Percentiles rank a stretch among this genome's conserved stretches.
Evolutionary conservation across 2,113 vertebrate species (phyloP).

Genomic region (Atractosteus spatula): DNA sequence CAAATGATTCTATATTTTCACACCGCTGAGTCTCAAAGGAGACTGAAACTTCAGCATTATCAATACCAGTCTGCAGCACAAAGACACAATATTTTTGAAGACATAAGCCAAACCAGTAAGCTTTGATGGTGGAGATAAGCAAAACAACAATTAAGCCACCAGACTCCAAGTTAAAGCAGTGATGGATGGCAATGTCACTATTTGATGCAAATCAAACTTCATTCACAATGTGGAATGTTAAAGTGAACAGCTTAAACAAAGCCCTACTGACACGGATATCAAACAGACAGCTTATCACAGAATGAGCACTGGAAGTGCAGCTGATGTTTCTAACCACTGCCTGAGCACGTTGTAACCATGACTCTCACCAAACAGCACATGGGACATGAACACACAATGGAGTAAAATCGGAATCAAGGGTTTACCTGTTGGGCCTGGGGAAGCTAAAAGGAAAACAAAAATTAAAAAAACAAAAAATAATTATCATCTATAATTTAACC

Average conservation of each 20-base stretch:
- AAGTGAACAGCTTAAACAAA: background rate
- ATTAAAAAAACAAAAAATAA: constrained; percentile 57
- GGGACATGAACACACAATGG: constrained; percentile 49
- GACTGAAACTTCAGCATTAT: too few species aligned
- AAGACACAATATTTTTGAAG: background rate
- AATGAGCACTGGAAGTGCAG: constrained; percentile 1
- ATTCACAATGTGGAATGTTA: constrained; percentile 37
- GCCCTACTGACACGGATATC: background rate
- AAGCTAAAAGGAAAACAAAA: constrained; percentile 76
- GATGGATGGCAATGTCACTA: background rate
- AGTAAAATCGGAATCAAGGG: constrained; percentile 55
- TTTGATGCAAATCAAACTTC: constrained; percentile 41
- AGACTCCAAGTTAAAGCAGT: background rate
- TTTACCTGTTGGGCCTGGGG: constrained; percentile 97
- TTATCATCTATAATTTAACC: background rate
- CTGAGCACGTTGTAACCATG: background rate
- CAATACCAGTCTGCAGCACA: background rate
- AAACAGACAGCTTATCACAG: background rate
- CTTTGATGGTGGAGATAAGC: background rate
- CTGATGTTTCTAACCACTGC: constrained; percentile 8
- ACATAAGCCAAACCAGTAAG: background rate
- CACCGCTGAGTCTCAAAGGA: too few species aligned
- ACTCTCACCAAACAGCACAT: constrained; percentile 5
- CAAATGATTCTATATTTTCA: too few species aligned
- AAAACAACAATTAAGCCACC: background rate